These are phyloP conservation scores for Hypomesus transpacificus DNA, from an alignment of 2,113 vertebrate species.

Conservation along the genomic window DNA sequence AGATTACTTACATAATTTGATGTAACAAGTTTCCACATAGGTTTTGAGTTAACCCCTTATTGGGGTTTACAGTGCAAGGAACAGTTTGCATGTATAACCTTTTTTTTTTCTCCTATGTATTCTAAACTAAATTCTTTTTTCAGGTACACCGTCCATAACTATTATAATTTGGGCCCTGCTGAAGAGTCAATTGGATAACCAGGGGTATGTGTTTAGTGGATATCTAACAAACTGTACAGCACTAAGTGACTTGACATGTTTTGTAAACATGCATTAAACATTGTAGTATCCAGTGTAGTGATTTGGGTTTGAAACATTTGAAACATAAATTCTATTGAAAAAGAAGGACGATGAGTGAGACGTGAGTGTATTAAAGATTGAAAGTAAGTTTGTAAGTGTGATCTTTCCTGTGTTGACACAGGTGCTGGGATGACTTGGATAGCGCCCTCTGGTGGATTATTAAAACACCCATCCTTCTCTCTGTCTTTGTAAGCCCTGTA, in stretches of 20 bases:
- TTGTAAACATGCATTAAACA: too few relatives aligned
- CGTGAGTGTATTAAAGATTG: too few relatives aligned
- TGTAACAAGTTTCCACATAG: too few relatives aligned
- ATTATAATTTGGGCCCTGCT: slow-evolving; percentile 58
- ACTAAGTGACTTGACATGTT: neutral
- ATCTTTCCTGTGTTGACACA: neutral
- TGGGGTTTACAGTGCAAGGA: too few relatives aligned
- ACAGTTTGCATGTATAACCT: neutral
- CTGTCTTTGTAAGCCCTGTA: slow-evolving; percentile 62
- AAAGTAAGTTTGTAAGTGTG: too few relatives aligned
- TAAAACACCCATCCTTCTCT: slow-evolving; percentile 69
- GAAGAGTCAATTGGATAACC: slow-evolving; percentile 59
- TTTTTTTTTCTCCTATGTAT: neutral
- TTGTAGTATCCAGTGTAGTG: too few relatives aligned
- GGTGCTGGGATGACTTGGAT: slow-evolving; percentile 72
- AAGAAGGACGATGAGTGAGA: too few relatives aligned
- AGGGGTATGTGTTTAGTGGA: slow-evolving; percentile 50
- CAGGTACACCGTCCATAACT: slow-evolving; percentile 60
- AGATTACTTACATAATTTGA: too few relatives aligned
- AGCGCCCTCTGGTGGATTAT: slow-evolving; percentile 73
- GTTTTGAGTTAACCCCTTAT: too few relatives aligned
- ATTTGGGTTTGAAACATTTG: too few relatives aligned
- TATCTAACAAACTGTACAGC: neutral
- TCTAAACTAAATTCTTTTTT: slow-evolving; percentile 18
- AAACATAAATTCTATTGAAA: neutral